A percentile compares a stretch with the other conserved stretches of the same genome.
Conservation (phyloP, 2,113 vertebrate genomes). For the Charina bottae region DNA sequence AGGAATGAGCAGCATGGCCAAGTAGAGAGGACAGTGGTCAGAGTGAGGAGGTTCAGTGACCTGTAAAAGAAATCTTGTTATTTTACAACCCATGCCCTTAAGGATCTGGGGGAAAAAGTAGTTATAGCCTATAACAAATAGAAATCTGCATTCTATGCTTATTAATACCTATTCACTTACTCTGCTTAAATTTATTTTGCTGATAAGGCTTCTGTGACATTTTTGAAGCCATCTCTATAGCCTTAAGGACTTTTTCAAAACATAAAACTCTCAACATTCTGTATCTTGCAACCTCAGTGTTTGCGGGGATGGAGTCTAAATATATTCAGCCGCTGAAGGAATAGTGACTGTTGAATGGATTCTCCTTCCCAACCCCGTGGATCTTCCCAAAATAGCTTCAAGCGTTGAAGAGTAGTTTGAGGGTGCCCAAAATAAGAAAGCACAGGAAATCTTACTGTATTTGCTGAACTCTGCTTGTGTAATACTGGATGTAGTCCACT, state of each 20-base stretch:
- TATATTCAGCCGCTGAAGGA: not conserved
- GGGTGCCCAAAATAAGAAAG: not conserved
- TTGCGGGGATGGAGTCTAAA: not conserved
- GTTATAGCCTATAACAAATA: not conserved
- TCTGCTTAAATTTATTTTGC: constrained; percentile 1
- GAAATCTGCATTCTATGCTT: not conserved
- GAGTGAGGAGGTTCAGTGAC: no score
- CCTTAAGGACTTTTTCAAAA: not conserved
- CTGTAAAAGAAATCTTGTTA: not conserved
- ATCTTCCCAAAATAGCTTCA: not conserved
- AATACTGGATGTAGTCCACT: not conserved
- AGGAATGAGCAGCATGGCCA: no score
- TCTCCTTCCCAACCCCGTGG: not conserved
- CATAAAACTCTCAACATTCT: not conserved
- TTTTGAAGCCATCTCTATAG: not conserved
- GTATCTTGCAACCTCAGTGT: not conserved
- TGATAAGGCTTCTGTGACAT: not conserved
- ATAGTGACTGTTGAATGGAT: not conserved
- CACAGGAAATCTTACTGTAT: not conserved
- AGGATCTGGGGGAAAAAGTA: no score
- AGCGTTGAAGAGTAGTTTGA: not conserved
- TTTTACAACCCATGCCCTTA: not conserved
- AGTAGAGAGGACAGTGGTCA: no score
- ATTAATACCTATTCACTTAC: not conserved
- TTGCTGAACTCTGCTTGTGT: not conserved